Percentiles rank a stretch among this genome's conserved stretches.
Evolutionary conservation across 2,797 vertebrate genomes (phyloP).

Genomic region (Meriones psammophilus): DNA sequence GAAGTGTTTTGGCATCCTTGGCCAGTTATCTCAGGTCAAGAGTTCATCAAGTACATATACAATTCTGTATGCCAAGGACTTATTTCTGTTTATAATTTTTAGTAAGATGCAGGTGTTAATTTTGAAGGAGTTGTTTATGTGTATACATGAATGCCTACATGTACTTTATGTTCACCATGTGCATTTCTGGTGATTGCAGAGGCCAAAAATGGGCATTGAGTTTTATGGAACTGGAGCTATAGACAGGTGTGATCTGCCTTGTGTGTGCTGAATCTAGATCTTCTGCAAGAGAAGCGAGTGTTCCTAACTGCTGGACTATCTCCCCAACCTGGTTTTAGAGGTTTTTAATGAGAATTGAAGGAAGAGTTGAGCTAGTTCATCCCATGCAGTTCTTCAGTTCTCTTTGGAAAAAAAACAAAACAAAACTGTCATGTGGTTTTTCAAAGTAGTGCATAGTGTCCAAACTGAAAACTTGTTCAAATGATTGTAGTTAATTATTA

Average conservation of each 20-base stretch:
- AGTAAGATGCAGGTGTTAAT: background rate
- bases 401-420: conserved; percentile 25
- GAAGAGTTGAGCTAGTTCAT: background rate
- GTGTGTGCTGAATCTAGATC: background rate
- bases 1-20: conserved; percentile 9
- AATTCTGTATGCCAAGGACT: conserved; percentile 45
- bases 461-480: conserved; percentile 9
- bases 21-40: conserved; percentile 3
- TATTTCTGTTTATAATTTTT: conserved; percentile 21
- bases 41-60: conserved; percentile 42
- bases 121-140: background rate
- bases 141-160: background rate
- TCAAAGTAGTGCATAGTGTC: background rate
- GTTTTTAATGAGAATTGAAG: conserved; percentile 55
- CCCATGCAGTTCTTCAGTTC: background rate
- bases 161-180: background rate
- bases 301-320: background rate
- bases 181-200: background rate
- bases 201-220: background rate
- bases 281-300: background rate
- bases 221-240: background rate
- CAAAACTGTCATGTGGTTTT: conserved; percentile 16
- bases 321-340: background rate
- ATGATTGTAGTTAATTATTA: conserved; percentile 16
- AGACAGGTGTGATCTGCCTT: background rate